Percentiles rank a stretch among this genome's conserved stretches.
Evolutionary conservation across 2,888 invertebrate species (phyloP).

Genomic region (Dynastes hyllus): DNA sequence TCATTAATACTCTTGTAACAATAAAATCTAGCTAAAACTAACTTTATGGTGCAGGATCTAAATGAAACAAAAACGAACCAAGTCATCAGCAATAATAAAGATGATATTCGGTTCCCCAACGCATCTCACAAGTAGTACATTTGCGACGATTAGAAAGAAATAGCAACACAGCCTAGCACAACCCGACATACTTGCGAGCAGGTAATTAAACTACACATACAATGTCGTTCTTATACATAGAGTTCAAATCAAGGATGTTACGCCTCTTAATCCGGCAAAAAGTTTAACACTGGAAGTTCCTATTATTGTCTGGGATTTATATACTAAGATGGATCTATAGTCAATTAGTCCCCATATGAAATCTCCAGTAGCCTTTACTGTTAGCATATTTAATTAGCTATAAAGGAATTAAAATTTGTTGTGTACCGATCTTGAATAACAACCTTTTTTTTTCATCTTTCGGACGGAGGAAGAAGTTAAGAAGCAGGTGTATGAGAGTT

Average conservation of each 20-base stretch:
- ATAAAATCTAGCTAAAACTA: too few relatives aligned
- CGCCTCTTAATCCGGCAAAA: conserved; percentile 45
- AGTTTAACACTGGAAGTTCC: conserved; percentile 44
- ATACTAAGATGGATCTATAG: conserved; percentile 42
- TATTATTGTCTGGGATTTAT: conserved; percentile 44
- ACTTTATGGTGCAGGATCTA: not conserved
- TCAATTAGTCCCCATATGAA: conserved; percentile 47
- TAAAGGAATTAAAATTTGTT: conserved; percentile 32
- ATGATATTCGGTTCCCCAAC: conserved; percentile 76
- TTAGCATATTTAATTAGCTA: conserved; percentile 56
- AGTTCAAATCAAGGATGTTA: conserved; percentile 49
- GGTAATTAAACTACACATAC: conserved; percentile 24
- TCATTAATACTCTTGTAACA: too few relatives aligned
- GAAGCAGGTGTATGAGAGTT: not conserved
- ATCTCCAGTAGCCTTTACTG: conserved; percentile 49
- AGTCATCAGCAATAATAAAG: conserved; percentile 84
- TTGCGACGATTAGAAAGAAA: conserved; percentile 31
- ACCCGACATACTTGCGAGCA: conserved; percentile 15
- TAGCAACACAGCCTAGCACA: conserved; percentile 16
- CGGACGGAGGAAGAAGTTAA: not conserved
- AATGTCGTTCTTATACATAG: not conserved
- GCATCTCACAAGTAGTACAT: conserved; percentile 29
- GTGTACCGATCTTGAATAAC: conserved; percentile 25
- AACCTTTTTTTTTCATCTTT: conserved; percentile 12
- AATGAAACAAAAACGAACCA: conserved; percentile 74